Percentiles rank a stretch among this genome's conserved stretches.
phyloP scores from a whole-genome alignment of 2,113 vertebrate species.

The Siniperca knerii region DNA sequence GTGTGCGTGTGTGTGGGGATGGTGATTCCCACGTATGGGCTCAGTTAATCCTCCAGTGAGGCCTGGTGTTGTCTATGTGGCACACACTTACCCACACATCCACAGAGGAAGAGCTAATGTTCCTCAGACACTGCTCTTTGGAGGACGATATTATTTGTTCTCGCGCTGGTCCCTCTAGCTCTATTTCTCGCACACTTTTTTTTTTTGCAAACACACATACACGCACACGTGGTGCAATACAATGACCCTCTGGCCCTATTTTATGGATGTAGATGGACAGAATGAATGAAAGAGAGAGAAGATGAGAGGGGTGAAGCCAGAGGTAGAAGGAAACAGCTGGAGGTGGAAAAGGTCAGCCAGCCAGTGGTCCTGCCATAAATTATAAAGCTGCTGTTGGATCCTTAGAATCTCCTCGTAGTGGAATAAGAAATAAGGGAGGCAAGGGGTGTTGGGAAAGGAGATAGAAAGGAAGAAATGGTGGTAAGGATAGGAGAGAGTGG shows the following conservation, averaged over 20 bases:
- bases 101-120: constrained; percentile 56
- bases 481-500: neutral
- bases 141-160: constrained; percentile 58
- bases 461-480: neutral
- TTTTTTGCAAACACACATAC: constrained; percentile 12
- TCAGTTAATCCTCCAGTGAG: constrained; percentile 70
- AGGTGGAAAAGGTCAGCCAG: constrained; percentile 64
- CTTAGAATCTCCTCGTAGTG: constrained; percentile 37
- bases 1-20: constrained; percentile 10
- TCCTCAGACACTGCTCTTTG: constrained; percentile 62
- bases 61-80: constrained; percentile 52
- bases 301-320: constrained; percentile 30
- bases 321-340: constrained; percentile 64
- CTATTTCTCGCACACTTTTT: constrained; percentile 46
- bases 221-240: constrained; percentile 15
- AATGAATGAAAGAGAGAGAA: constrained; percentile 4
- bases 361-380: constrained; percentile 58
- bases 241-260: constrained; percentile 36
- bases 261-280: constrained; percentile 46
- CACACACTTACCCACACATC: constrained; percentile 44
- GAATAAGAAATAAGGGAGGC: constrained; percentile 16
- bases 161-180: constrained; percentile 37
- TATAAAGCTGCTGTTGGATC: constrained; percentile 39
- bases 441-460: neutral
- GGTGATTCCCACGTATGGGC: constrained; percentile 56